phyloP scores from a whole-genome alignment of 2,113 vertebrate species.

The Morphnarchus princeps region DNA sequence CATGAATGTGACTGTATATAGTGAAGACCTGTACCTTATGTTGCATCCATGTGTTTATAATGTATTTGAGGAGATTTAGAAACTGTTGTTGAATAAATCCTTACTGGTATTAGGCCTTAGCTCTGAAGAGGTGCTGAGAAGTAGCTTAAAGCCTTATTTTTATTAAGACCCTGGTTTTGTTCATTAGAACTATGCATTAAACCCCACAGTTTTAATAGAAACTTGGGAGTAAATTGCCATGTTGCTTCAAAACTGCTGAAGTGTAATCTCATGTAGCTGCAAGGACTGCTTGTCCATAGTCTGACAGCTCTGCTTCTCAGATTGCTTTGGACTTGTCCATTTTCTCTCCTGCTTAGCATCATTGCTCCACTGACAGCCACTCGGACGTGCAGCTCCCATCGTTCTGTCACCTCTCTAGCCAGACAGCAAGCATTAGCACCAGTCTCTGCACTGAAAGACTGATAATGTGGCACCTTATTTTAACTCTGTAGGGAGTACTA shows the following conservation, averaged over 20 bases:
- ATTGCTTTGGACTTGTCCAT: background rate
- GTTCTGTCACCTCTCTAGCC: background rate
- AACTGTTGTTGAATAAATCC: background rate
- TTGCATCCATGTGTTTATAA: background rate
- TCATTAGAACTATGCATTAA: background rate
- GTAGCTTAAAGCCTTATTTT: background rate
- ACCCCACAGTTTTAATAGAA: background rate
- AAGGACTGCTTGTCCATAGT: background rate
- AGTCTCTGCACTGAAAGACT: background rate
- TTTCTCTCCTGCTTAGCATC: background rate
- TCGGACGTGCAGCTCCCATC: background rate
- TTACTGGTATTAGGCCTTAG: background rate
- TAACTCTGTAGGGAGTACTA: background rate
- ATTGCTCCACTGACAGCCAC: background rate
- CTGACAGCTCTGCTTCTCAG: background rate
- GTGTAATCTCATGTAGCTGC: background rate
- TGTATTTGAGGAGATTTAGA: background rate
- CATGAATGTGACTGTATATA: background rate
- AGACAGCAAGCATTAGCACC: background rate
- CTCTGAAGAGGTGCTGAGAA: background rate
- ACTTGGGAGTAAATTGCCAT: background rate
- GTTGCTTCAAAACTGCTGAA: background rate
- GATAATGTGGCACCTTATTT: background rate
- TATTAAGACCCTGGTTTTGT: background rate
- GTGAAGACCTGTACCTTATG: background rate